Base-by-base conservation (phyloP, 1,140 invertebrate species). In the Bombus pyrosoma region DNA sequence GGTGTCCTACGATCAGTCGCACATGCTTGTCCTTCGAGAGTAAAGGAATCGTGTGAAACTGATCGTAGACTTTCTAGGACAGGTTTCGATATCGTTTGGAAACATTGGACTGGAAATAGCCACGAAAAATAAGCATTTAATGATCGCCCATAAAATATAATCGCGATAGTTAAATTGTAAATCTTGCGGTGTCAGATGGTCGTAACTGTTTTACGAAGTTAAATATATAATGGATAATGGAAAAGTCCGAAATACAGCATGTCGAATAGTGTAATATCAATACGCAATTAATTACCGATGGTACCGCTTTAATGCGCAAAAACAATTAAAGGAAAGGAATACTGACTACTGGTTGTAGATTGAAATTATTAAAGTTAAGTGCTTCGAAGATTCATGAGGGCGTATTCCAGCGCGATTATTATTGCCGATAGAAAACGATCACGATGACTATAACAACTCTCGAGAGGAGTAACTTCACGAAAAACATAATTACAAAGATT, bases 401-500 rank as follows among this genome's bases (percentile, higher is more conserved):
- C 39, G 34, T 68, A n/a, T 41, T 39, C 6, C 59, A 22, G 25
- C 53, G 18, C 32, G 74, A 34, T 74, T 9, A 34, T 22, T 41
- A 32, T 13, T 34, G 25, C 6, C 47, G 59, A 28, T 32, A 28
- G 9, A 68, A 79, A 68, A 37, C 43, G 22, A 12, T 13, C 18
- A 32, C 28, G 4, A n/a, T 8, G 59, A 66, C 5, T 13, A 22
- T 15, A 34, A 34, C 39, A 12, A 39, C 32, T 25, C 53, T n/a
- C 28, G 28, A n/a, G 80, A 9, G 71, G 57, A 53, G 10, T 32
- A 62, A 13, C 13, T n/a, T 25, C 2, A 47, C 43, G 72, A 59
- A 84, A 83, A 83, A 80, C 6, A 37, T 73, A 81, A 85, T 85
- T 80, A 53, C 79, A 18, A 0, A 28, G 43, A 59, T 47, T 74